Base-by-base conservation (phyloP, 2,113 vertebrate species). In the Etia nguti region DNA sequence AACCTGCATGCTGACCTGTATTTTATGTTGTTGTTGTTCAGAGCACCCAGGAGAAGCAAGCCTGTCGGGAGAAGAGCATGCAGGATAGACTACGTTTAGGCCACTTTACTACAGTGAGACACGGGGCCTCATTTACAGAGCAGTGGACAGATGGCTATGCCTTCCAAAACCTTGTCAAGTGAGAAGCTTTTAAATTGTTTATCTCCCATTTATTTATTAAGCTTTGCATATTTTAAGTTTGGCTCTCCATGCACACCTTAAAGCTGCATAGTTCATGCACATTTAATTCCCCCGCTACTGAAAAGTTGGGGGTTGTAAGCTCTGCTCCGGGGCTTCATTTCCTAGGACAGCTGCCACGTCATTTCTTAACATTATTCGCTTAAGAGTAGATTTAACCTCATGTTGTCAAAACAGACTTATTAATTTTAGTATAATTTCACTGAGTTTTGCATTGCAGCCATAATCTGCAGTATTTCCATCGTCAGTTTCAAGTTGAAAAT, bases 101-200 rank as follows among this genome's bases (percentile, higher is more conserved):
- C 91, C 99, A 99, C 95, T 99, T 99, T 95, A 99, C 98, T 92
- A 99, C 99, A 90, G 98, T 99, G 93, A 97, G 99, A 95, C 99
- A 99, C 73, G 99, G 99, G 89, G 99, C 99, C 93, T 99, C 99
- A 18, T 99, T 99, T 96, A 99, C 99, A 90, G 99, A 99, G 88
- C 99, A 99, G 95, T 99, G 99, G 99, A 99, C 98, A 91, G 99
- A 99, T 88, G 99, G 99, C 88, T 99, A 98, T 91, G 99, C 99
- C 93, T 99, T 99, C 96, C 99, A 99, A 88, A 99, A 99, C 95
- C 98, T 99, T 95, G 97, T 99, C 93, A 99, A 99, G 99, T 99
- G 96, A 97, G 95, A 56, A 12, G 2, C 54, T 77, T 60, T 59
- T 34, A 31, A 4, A 79, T 70, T 54, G 34, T 65, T 10, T n/a